A percentile compares a stretch with the other conserved stretches of the same genome.
Conservation (phyloP, 92 coral and sea anemone genomes). For the Heliopora coerulea region DNA sequence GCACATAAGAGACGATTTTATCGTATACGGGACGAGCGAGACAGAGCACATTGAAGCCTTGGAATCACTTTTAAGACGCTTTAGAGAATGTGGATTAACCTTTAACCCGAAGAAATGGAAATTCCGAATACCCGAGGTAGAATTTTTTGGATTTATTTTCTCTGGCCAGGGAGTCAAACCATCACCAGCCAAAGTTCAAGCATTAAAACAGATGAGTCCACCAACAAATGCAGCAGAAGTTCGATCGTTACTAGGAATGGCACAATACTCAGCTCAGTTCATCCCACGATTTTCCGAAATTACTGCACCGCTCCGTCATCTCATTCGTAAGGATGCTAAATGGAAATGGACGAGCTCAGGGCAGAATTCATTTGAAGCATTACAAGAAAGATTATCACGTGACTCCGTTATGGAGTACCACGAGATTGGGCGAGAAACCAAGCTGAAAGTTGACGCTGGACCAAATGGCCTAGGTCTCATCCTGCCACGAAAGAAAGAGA, state of each 20-base stretch:
- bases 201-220: too few relatives aligned
- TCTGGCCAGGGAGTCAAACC: background rate
- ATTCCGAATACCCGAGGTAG: background rate
- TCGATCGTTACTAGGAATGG: slow-evolving; percentile 17
- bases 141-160: slow-evolving; percentile 11
- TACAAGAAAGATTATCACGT: background rate
- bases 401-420: slow-evolving; percentile 24
- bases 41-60: too few relatives aligned
- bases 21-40: too few relatives aligned
- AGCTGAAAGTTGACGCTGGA: slow-evolving; percentile 47
- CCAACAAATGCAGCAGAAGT: slow-evolving; percentile 2
- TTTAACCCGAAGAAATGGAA: background rate
- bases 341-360: background rate
- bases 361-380: background rate
- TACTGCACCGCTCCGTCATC: slow-evolving; percentile 8
- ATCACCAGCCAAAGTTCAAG: background rate
- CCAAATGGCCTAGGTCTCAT: slow-evolving; percentile 54
- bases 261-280: slow-evolving; percentile 3
- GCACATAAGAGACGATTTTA: too few relatives aligned
- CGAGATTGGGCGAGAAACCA: slow-evolving; percentile 41
- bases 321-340: background rate
- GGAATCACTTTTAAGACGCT: too few relatives aligned
- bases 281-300: slow-evolving; percentile 2
- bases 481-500: too few relatives aligned
- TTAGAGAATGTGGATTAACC: slow-evolving; percentile 8